phyloP scores from a whole-genome alignment of 1,140 invertebrate genomes.

The Homarus americanus region DNA sequence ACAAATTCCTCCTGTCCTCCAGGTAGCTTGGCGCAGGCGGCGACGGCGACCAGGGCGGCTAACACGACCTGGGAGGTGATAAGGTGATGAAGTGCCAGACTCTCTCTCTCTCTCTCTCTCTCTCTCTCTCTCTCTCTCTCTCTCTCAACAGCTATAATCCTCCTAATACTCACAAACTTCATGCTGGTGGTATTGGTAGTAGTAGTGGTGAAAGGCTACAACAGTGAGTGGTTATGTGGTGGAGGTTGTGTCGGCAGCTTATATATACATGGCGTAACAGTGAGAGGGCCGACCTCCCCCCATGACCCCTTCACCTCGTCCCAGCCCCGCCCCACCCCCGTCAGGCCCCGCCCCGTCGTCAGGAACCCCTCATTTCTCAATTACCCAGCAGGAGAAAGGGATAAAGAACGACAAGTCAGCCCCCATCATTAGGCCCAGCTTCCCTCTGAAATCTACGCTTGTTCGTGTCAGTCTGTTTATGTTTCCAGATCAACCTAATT shows the following conservation, averaged over 20 bases:
- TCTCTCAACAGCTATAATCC: background rate
- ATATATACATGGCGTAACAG: background rate
- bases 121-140: background rate
- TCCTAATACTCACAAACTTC: background rate
- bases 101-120: background rate
- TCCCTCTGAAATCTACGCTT: no score
- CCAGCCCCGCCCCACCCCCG: background rate
- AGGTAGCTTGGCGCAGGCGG: background rate
- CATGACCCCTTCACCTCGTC: background rate
- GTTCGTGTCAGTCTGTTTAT: no score
- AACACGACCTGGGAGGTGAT: background rate
- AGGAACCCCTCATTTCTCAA: no score
- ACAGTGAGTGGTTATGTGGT: background rate
- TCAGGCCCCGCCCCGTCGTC: no score
- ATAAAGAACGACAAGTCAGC: no score
- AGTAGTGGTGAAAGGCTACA: no score
- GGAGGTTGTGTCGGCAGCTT: background rate
- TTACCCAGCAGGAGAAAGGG: no score
- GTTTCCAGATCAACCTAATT: no score
- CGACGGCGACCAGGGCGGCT: slow-evolving; percentile 2
- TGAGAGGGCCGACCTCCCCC: background rate
- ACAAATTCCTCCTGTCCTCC: background rate
- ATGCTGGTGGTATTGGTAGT: no score
- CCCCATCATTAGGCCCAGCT: no score
- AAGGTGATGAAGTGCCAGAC: background rate